Evolutionary conservation across 2,888 invertebrate species (phyloP), one percentile per base, ranked within the genome.

Genomic region (Ophion slaviceki): DNA sequence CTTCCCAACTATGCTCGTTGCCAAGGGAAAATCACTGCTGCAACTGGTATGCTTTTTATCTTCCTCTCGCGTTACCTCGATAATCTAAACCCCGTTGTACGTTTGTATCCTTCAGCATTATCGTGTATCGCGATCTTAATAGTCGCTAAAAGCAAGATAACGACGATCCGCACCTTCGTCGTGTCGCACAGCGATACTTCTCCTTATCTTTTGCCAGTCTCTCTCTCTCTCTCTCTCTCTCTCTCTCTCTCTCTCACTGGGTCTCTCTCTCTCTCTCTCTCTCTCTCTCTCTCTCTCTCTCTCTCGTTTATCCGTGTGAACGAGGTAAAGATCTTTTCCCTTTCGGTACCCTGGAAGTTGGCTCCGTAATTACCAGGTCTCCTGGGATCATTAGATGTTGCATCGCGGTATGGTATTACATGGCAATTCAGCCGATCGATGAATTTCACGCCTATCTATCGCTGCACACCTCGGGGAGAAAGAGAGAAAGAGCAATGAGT

Each of bases 131-230:
- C 74, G 81, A 85, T 85, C 85, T 85, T 85, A 82, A 85, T 82
- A 85, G 85, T 79, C 75, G 85, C 74, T 82, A 85, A 75, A 68
- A 78, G 81, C 81, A 75, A 81, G 85, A 85, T 85, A 81, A 85
- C 81, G 85, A 85, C 74, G 82, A 78, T 78, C 81, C 61, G 59
- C 40, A 66, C 67, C 74, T 74, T 67, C 67, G 20, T 47, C 40
- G 59, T 61, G 72, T 78, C 77, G 78, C 72, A 24, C 70, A 67
- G 64, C 57, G 24, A 40, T 66, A 17, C 72, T 74, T 66, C 66
- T 45, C 3, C 61, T 70, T 53, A 20, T 40, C 45, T 47, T n/a
- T 57, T 77, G 28, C 47, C 67, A 36, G 57, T 77, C 36, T 67
- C 66, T 77, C 76, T 47, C 68, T 64, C 24, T 79, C 45, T 70